Evolutionary conservation across 2,797 vertebrate genomes (phyloP), one percentile per base, ranked within the genome.

Genomic region (Cossypha dichroa): DNA sequence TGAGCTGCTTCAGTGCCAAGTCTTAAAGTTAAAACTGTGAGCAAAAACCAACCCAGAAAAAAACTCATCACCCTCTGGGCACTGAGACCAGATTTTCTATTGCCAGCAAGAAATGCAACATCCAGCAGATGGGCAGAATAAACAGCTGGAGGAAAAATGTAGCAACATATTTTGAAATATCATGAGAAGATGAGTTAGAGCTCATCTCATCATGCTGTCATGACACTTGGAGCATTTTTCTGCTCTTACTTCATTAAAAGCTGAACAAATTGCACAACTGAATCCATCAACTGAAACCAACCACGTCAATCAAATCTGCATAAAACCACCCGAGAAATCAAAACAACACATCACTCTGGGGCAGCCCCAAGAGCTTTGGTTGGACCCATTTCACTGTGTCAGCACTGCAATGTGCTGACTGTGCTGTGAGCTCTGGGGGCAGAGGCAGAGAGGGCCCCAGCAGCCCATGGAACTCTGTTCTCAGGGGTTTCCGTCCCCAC

Each of bases 61-160:
- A 76, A 69, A 0, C 0, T 6, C 14, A 31, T 67, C 64, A 56
- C 9, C 41, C n/a, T 84, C 62, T 82, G 85, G 69, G 66, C 41
- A 90, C 38, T n/a, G 34, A 48, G 43, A 46, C 10, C 0, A 1
- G 36, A 80, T 77, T 77, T 85, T 43, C 41, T 68, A 28, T 17
- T 88, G 38, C 56, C 8, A 6, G 29, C 33, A 62, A 90, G 88
- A 92, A 83, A 74, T 6, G 38, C 28, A 72, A 55, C 68, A 79
- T 41, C 75, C 63, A 91, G 63, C 75, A 93, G 78, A 91, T 26
- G 40, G 60, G 48, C 29, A 93, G 41, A 83, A 74, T 29, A 81
- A 91, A 91, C 70, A 76, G 88, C 67, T 83, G 45, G 64, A 74
- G 68, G 63, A 80, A 94, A 95, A 89, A 89, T 60, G 29, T 74